phyloP scores from a whole-genome alignment of 2,113 vertebrate species.

The Bos indicus region DNA sequence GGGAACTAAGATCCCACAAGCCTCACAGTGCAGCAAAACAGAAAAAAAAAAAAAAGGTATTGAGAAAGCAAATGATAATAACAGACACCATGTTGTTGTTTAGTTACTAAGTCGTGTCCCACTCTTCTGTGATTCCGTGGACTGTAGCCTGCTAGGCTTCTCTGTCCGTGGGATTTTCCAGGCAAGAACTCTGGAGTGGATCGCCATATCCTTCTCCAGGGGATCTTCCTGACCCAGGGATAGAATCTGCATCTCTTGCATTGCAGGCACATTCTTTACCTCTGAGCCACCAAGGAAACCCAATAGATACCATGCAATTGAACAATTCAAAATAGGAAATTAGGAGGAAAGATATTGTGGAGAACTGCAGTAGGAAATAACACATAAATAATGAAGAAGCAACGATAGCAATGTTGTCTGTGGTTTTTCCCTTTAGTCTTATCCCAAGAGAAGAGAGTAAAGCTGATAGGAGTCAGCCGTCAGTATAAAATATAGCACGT shows the following conservation, averaged over 20 bases:
- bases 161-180: background rate
- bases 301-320: background rate
- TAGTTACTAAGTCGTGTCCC: background rate
- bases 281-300: background rate
- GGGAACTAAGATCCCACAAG: background rate
- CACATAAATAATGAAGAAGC: background rate
- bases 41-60: background rate
- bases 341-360: background rate
- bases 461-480: background rate
- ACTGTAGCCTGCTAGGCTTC: background rate
- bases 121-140: background rate
- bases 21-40: background rate
- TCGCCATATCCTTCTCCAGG: background rate
- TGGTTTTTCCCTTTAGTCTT: background rate
- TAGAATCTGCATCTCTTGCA: background rate
- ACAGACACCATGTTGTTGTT: background rate
- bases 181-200: background rate
- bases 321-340: background rate
- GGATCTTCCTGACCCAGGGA: background rate
- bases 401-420: background rate
- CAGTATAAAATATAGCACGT: fast-evolving
- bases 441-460: background rate
- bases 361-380: background rate
- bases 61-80: background rate
- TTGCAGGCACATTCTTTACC: background rate